Evolutionary conservation across 2,888 invertebrate species (phyloP), one percentile per base, ranked within the genome.

Genomic region (Epistrophe eligans): DNA sequence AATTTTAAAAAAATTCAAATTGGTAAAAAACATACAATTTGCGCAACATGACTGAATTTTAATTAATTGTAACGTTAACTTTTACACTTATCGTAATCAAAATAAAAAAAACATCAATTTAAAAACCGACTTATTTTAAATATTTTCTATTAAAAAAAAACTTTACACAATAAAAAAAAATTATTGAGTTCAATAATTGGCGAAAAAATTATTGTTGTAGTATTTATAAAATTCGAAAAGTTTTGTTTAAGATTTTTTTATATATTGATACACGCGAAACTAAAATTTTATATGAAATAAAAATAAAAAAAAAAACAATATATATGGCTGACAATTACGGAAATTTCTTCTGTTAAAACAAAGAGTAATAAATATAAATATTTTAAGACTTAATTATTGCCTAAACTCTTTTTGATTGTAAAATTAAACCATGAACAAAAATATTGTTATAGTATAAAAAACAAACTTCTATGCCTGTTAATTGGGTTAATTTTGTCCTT

Each of bases 31-130:
- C 57, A 66, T 67, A 80, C 67, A 80, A 62, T 71, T 79, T 83
- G 82, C 83, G 83, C 79, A 79, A 87, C 73, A 87, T 76, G 87
- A 87, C 87, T 87, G 87, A 87, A 87, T 79, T 83, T 83, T 76
- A 67, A 87, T 79, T 83, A 83, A 83, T 66, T 79, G 73, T 85
- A 77, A 74, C 40, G 24, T 84, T 73, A 87, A 83, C 74, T 79
- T 87, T 64, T 85, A 85, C 82, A 85, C 73, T 79, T 57, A 77
- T 74, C 67, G 82, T 87, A 84, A 81, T 81, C 80, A 84, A 81
- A 84, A 80, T 76, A 45, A 76, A 84, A 80, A 79, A 79, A 64
- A 77, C 71, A 72, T 77, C 50, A 77, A 80, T 57, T 81, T 73
- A 38, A 70, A 66, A 82, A 76, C 70, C 64, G 79, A 87, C 76